Conservation (phyloP, 2,888 invertebrate species). For the Drosophila borborema region DNA sequence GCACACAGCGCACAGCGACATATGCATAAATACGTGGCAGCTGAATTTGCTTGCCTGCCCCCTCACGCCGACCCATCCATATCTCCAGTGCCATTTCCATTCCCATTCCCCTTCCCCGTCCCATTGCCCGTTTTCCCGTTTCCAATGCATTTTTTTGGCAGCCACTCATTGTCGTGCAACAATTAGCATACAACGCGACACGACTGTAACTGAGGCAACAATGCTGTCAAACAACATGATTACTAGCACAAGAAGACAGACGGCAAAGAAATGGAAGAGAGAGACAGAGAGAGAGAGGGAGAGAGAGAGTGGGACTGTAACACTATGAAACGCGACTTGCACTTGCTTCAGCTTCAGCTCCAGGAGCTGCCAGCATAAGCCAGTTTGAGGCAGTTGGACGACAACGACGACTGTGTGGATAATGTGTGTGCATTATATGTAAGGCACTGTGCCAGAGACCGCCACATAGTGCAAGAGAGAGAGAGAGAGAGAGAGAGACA, state of each 20-base stretch:
- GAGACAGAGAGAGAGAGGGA: background rate
- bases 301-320: background rate
- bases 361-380: constrained; percentile 38
- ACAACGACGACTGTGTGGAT: constrained; percentile 11
- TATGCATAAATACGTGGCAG: constrained; percentile 80
- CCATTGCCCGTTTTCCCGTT: too few relatives aligned
- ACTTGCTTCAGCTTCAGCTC: constrained; percentile 37
- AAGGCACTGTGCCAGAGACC: constrained; percentile 57
- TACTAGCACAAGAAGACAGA: constrained; percentile 48
- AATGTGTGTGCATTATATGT: constrained; percentile 57
- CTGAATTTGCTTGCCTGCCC: constrained; percentile 50
- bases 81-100: background rate
- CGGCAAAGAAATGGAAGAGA: background rate
- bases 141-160: constrained; percentile 52
- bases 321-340: constrained; percentile 34
- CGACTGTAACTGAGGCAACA: constrained; percentile 54
- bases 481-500: constrained; percentile 17
- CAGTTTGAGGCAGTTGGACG: constrained; percentile 14
- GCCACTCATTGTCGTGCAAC: constrained; percentile 60
- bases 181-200: constrained; percentile 57
- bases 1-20: constrained; percentile 42
- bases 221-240: constrained; percentile 64
- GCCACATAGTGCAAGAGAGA: constrained; percentile 11
- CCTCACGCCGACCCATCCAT: background rate
- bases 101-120: background rate